Evolutionary conservation across 2,797 vertebrate genomes (phyloP).

Genomic region (Acrossocheilus wenchowensis): DNA sequence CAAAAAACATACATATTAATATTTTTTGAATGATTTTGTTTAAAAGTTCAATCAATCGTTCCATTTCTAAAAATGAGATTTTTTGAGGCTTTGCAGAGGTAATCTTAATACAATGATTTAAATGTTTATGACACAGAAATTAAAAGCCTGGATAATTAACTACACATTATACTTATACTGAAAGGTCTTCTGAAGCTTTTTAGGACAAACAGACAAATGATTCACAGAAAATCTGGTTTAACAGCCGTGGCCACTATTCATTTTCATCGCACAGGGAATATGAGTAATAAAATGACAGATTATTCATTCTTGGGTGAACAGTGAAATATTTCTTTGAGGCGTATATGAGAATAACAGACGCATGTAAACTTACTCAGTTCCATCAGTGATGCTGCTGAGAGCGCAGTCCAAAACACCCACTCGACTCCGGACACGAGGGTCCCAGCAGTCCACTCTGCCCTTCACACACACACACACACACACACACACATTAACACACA

Average conservation of each 20-base stretch:
- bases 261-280: not conserved
- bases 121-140: not conserved
- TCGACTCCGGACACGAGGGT: conserved; percentile 87
- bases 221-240: not conserved
- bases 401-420: conserved; percentile 92
- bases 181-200: not conserved
- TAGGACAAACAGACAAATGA: not conserved
- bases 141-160: not conserved
- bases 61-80: too few species aligned
- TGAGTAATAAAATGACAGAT: not conserved
- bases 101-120: not conserved
- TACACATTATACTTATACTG: not conserved
- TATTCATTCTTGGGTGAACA: not conserved
- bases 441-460: conserved; percentile 98
- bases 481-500: conserved; percentile 1
- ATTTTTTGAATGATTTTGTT: too few species aligned
- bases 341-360: not conserved
- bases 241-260: not conserved
- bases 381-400: conserved; percentile 87
- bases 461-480: conserved; percentile 63
- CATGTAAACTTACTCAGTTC: conserved; percentile 85
- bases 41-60: too few species aligned
- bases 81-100: not conserved
- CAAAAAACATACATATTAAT: not conserved
- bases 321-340: not conserved